A percentile compares a stretch with the other conserved stretches of the same genome.
phyloP scores from a whole-genome alignment of 2,888 invertebrate genomes.

The Aspidapion aeneum region DNA sequence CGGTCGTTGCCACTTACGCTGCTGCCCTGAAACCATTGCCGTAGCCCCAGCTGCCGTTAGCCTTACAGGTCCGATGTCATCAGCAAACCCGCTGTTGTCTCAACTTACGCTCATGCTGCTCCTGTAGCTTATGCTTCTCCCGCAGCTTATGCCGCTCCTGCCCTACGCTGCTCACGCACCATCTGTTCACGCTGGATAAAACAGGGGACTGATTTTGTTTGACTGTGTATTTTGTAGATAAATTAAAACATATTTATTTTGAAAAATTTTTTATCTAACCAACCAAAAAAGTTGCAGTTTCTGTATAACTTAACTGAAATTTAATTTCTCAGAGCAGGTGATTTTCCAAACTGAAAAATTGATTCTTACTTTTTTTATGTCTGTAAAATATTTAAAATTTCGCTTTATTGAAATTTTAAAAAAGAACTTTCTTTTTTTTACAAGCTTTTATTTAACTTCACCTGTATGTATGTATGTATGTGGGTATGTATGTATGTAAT shows the following conservation, averaged over 20 bases:
- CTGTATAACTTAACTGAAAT: no score
- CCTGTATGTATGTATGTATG: no score
- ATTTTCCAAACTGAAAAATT: no score
- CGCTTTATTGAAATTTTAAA: no score
- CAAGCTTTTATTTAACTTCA: no score
- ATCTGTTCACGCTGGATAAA: slow-evolving; percentile 11
- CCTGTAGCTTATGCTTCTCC: slow-evolving; percentile 40
- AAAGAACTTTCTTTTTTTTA: no score
- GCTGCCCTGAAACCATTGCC: slow-evolving; percentile 21
- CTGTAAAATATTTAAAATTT: no score
- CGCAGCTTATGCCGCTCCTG: slow-evolving; percentile 33
- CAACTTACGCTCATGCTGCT: slow-evolving; percentile 37
- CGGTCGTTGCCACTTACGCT: slow-evolving; percentile 38
- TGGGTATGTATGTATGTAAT: no score
- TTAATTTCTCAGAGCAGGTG: no score
- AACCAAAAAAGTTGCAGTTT: no score
- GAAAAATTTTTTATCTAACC: no score
- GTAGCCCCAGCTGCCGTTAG: slow-evolving; percentile 24
- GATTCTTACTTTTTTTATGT: no score
- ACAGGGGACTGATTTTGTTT: slow-evolving; percentile 4
- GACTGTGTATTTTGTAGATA: slow-evolving; percentile 6
- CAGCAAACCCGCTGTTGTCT: slow-evolving; percentile 24
- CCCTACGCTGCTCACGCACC: slow-evolving; percentile 20
- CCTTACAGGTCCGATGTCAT: slow-evolving; percentile 28
- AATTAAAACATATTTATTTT: neutral